These are phyloP conservation scores for Drosophila mettleri DNA, from an alignment of 2,888 invertebrate genomes.

Conservation along the genomic window DNA sequence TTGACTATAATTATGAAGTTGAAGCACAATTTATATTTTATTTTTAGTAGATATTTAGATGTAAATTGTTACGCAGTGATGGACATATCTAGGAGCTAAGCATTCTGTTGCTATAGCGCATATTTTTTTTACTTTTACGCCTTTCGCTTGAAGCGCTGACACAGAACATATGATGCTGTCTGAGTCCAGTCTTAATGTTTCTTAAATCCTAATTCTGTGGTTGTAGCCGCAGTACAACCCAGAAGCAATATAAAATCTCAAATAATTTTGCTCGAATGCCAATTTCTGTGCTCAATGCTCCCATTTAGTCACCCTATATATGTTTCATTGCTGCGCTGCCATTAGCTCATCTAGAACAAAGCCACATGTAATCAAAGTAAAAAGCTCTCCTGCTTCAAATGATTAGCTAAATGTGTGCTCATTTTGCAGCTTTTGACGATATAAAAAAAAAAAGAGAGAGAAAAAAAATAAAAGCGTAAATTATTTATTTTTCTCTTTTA, in stretches of 20 bases:
- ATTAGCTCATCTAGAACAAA: not conserved
- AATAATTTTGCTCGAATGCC: not conserved
- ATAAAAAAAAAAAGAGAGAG: constrained; percentile 18
- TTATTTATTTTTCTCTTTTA: constrained; percentile 36
- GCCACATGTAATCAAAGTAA: not conserved
- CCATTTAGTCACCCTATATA: not conserved
- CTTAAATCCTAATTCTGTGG: no score
- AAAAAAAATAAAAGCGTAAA: constrained; percentile 39
- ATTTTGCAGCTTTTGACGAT: constrained; percentile 24
- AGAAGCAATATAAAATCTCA: not conserved
- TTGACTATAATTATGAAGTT: no score
- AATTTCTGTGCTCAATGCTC: not conserved
- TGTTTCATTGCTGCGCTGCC: not conserved
- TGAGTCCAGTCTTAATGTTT: no score
- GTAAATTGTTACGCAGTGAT: no score
- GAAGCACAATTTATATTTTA: no score
- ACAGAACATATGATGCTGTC: no score
- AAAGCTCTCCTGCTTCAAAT: constrained; percentile 11
- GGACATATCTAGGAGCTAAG: no score
- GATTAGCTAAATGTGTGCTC: constrained; percentile 43
- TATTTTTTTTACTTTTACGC: no score
- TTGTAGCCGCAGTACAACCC: no score
- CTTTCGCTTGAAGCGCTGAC: no score
- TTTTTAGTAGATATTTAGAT: no score
- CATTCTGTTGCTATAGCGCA: no score